Evolutionary conservation across 2,888 invertebrate genomes (phyloP), one percentile per base, ranked within the genome.

Genomic region (Achlya flavicornis): DNA sequence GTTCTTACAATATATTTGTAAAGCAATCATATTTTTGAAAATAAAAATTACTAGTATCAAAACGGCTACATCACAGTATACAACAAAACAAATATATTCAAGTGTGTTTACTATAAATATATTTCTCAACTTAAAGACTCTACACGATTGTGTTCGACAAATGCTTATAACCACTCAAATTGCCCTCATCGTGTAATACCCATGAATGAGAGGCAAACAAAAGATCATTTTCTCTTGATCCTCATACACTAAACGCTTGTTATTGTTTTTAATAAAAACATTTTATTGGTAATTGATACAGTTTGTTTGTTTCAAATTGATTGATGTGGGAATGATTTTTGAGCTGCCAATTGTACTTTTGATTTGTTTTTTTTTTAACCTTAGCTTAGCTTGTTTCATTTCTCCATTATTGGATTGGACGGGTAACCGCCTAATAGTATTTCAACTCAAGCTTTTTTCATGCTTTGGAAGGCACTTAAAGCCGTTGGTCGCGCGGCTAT

Each of bases 61-160:
- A 73, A 80, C 64, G 61, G 65, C 63, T 77, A n/a, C 62, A 61
- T 19, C 78, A 63, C 57, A 64, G 72, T 80, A 76, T 41, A 82
- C 64, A 70, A 72, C 70, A 77, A 73, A 74, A 80, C 74, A 78
- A 84, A 86, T 84, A 86, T 85, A 78, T 81, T 87, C 83, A 87
- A 90, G 92, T 90, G 75, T 89, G 90, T 92, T 92, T 92, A 90
- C 89, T 90, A 84, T 87, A 91, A 91, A 91, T 86, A 89, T 83
- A 87, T 88, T 53, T 53, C 53, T 53, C 19, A 53, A 19, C 87
- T 87, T 83, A 85, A 75, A 81, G 82, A 75, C 74, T 74, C 80
- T 81, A 83, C 72, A 77, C 80, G 77, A 86, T 84, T 86, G 85
- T 83, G 83, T 80, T 79, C 80, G 67, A 85, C 87, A 84, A 88